Evolutionary conservation across 2,888 invertebrate genomes (phyloP).

Genomic region (Tryphoninae sp.): DNA sequence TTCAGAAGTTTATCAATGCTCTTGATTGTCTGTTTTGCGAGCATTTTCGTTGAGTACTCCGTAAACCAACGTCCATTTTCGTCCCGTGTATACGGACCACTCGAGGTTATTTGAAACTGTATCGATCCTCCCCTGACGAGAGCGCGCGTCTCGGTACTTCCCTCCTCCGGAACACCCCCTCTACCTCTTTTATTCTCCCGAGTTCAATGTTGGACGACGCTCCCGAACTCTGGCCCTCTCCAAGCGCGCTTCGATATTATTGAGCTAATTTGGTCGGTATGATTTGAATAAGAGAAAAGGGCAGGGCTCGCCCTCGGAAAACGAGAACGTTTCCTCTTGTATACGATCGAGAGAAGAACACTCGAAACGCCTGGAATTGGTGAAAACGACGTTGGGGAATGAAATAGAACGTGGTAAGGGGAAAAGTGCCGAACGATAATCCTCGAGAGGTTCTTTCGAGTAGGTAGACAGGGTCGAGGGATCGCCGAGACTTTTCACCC

Average conservation of each 20-base stretch:
- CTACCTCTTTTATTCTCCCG: conserved; percentile 20
- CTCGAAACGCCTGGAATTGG: conserved; percentile 62
- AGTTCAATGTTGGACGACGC: conserved; percentile 17
- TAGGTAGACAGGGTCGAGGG: conserved; percentile 28
- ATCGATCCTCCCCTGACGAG: conserved; percentile 45
- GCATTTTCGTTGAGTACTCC: conserved; percentile 10
- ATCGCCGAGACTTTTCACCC: conserved; percentile 13
- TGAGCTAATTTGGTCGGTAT: conserved; percentile 56
- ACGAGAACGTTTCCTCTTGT: conserved; percentile 30
- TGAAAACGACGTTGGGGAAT: conserved; percentile 60
- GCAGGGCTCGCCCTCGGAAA: conserved; percentile 35
- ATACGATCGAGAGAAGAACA: conserved; percentile 44
- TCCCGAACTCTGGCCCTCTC: conserved; percentile 13
- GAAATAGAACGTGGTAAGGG: conserved; percentile 33
- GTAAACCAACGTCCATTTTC: conserved; percentile 16
- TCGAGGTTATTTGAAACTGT: conserved; percentile 48
- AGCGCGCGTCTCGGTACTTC: conserved; percentile 29
- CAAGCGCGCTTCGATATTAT: conserved; percentile 44
- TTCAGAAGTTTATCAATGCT: conserved; percentile 4
- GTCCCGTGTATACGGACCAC: conserved; percentile 31
- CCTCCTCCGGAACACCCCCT: background rate
- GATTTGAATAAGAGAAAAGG: conserved; percentile 57
- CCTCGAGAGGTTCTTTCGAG: conserved; percentile 45
- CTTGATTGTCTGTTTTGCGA: background rate
- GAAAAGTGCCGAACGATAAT: conserved; percentile 63